phyloP scores from a whole-genome alignment of 1,140 invertebrate species.

The Brachionus asplanchnoidis region DNA sequence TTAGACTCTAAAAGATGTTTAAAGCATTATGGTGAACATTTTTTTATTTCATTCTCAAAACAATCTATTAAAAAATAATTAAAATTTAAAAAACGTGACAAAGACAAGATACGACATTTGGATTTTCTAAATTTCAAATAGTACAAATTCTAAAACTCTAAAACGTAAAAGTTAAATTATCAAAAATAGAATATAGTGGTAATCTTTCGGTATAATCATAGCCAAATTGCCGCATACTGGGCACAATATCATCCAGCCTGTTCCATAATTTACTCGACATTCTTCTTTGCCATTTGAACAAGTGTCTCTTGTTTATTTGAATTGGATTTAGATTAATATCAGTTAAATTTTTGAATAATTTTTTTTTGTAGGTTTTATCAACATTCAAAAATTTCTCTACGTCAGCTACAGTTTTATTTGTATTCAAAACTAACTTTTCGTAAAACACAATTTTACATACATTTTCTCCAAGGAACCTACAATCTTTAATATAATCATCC shows the following conservation, averaged over 20 bases:
- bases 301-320: background rate
- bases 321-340: background rate
- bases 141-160: background rate
- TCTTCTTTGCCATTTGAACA: constrained; percentile 14
- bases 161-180: background rate
- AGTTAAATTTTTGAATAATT: constrained; percentile 5
- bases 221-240: background rate
- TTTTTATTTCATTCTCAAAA: too few relatives aligned
- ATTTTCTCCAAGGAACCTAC: constrained; percentile 67
- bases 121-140: background rate
- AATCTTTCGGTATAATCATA: background rate
- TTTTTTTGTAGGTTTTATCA: constrained; percentile 47
- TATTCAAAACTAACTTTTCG: constrained; percentile 91
- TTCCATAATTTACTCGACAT: background rate
- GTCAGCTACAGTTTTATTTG: constrained; percentile 77
- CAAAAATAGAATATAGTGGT: background rate
- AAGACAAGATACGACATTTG: background rate
- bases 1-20: too few relatives aligned
- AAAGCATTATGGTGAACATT: too few relatives aligned
- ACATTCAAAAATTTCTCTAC: constrained; percentile 85
- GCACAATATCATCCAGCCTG: background rate
- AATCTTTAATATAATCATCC: constrained; percentile 86
- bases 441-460: constrained; percentile 87
- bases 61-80: background rate
- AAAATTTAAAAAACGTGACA: background rate